Evolutionary conservation across 2,888 invertebrate species (phyloP), one percentile per base, ranked within the genome.

Genomic region (Plebejus anna): DNA sequence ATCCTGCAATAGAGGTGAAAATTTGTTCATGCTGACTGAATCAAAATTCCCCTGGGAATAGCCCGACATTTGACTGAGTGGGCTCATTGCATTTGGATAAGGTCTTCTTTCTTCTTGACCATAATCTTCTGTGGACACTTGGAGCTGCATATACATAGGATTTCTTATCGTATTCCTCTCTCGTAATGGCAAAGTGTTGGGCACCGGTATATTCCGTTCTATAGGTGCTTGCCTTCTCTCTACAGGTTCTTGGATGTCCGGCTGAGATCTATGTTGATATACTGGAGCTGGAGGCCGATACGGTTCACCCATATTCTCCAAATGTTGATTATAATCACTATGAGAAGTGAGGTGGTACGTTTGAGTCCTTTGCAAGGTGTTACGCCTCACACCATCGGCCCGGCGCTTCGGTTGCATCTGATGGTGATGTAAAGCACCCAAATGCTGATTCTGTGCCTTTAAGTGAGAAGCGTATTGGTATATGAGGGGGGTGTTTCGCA

Each of bases 401-500:
- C 91, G 85, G 16, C 91, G 82, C 77, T 92, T 92, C 1, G 89
- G 82, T 79, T 88, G 91, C 32, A 81, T 80, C 75, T 87, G 93
- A 70, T 91, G 92, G 79, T 90, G 91, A 13, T 84, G 84, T 70
- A 92, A 77, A 7, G 86, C 89, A 76, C 89, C 90, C 77, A 94
- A 84, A 83, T 94, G 94, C 77, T 91, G 92, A 79, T 83, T 94
- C 79, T 94, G 94, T 66, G 94, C 90, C 83, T 93, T 94, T 75
- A 94, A 84, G 79, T 94, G 94, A 76, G 94, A 92, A 32, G 94
- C 94, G 83, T 94, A 94, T 80, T 94, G 94, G 79, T 94, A 94
- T 22, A 94, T 79, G n/a, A 94, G 81, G 47, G 94, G 94, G 57
- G 90, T 90, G 55, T 88, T 90, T 38, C 90, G 85, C 79, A 88